These are phyloP conservation scores for Myrmecophaga tridactyla DNA, from an alignment of 2,113 vertebrate species.

Conservation along the genomic window DNA sequence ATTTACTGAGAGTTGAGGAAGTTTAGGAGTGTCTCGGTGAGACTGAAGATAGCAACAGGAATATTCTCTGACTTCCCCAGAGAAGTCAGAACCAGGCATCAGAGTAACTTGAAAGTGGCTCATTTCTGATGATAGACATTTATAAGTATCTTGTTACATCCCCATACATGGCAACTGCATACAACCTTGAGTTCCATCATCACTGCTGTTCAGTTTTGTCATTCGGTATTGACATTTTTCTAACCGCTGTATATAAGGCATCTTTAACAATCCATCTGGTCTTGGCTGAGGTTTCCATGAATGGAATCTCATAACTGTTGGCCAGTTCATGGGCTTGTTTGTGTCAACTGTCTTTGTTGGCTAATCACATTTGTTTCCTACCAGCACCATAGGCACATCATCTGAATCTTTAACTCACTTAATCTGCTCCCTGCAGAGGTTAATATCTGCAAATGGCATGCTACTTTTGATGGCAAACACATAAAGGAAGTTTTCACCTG, in stretches of 20 bases:
- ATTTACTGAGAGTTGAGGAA: slow-evolving; percentile 70
- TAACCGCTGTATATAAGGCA: slow-evolving; percentile 92
- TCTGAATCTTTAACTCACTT: slow-evolving; percentile 93
- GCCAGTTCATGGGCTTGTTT: slow-evolving; percentile 91
- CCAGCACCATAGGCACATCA: slow-evolving; percentile 94
- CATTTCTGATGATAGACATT: slow-evolving; percentile 60
- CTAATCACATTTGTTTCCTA: slow-evolving; percentile 93
- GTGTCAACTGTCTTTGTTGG: slow-evolving; percentile 92
- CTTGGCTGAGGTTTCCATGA: slow-evolving; percentile 94
- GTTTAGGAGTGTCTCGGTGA: slow-evolving; percentile 73
- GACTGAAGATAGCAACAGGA: slow-evolving; percentile 71
- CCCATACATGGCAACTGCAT: slow-evolving; percentile 88
- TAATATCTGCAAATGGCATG: slow-evolving; percentile 93
- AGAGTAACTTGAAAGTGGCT: slow-evolving; percentile 78
- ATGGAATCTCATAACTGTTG: slow-evolving; percentile 92
- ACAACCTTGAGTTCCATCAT: slow-evolving; percentile 90
- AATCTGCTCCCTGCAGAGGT: slow-evolving; percentile 93
- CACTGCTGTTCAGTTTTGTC: slow-evolving; percentile 91
- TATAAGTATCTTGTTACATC: slow-evolving; percentile 83
- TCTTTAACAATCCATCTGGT: slow-evolving; percentile 93
- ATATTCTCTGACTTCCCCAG: slow-evolving; percentile 77
- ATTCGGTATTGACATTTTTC: slow-evolving; percentile 92
- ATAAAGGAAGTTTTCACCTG: slow-evolving; percentile 91
- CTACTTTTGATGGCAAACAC: too few species aligned
- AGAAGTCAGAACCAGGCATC: slow-evolving; percentile 79